A percentile compares a stretch with the other conserved stretches of the same genome.
Evolutionary conservation across 2,888 invertebrate genomes (phyloP).

Genomic region (Coremacera marginata): DNA sequence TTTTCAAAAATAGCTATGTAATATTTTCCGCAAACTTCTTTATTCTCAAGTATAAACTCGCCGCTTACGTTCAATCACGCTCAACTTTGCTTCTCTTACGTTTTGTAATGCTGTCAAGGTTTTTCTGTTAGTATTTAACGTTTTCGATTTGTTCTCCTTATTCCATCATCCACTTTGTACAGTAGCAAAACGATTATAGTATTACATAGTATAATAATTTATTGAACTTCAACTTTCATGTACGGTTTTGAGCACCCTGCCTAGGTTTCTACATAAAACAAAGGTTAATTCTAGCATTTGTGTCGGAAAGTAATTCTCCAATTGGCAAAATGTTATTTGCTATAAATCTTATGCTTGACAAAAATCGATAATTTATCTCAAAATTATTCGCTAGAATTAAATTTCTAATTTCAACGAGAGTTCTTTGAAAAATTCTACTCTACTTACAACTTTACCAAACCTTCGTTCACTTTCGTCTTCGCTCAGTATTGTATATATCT

Average conservation of each 20-base stretch:
- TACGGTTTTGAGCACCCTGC: too few relatives aligned
- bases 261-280: too few relatives aligned
- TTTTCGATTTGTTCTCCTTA: background rate
- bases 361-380: background rate
- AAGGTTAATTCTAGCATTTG: too few relatives aligned
- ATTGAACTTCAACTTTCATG: too few relatives aligned
- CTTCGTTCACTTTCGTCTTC: background rate
- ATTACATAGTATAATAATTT: too few relatives aligned
- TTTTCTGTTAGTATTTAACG: background rate
- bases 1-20: background rate
- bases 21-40: background rate
- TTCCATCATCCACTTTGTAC: background rate
- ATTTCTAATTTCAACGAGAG: background rate
- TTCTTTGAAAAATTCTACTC: background rate
- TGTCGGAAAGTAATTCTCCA: too few relatives aligned
- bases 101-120: conserved; percentile 15
- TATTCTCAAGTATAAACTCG: background rate
- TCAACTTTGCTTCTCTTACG: background rate
- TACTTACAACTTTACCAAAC: background rate
- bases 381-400: background rate
- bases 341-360: too few relatives aligned
- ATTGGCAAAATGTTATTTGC: too few relatives aligned
- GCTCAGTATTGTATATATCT: background rate
- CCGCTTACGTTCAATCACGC: conserved; percentile 4
- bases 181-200: background rate